Base-by-base conservation (phyloP, 2,888 invertebrate species). In the Perithous albicinctus region DNA sequence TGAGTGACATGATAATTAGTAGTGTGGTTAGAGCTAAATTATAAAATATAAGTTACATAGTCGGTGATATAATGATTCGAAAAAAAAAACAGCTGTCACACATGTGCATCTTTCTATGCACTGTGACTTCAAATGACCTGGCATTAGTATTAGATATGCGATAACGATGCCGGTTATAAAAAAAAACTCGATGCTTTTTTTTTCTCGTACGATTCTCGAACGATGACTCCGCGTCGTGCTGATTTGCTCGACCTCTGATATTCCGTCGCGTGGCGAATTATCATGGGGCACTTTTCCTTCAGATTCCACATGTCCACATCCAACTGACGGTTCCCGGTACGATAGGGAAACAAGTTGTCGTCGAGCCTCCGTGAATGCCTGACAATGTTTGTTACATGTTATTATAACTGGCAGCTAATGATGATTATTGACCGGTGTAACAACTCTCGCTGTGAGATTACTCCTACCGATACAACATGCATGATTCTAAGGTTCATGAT, bases 351-450 rank as follows among this genome's bases (percentile, higher is more conserved):
- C 75, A 59, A 59, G 64, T 51, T 61, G 51, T 54, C 66, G 20
- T 15, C 77, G 66, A 29, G 15, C 29, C 35, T 61, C 10, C 23
- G 78, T 41, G 66, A 72, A 56, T 54, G 73, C 23, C 61, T 23
- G 59, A n/a, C 46, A 67, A 54, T 74, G 61, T 78, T 75, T 75
- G 77, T 78, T 72, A 51, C 46, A 41, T 61, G 61, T 75, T 70
- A 73, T 75, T 80, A 76, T 67, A 48, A 51, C 23, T n/a, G n/a
- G n/a, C n/a, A n/a, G n/a, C 10, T n/a, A 38, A 20, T 35, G 79
- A 79, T 79, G 41, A 77, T 82, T 63, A 74, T 64, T 48, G 56
- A 69, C 26, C 63, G 46, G 32, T 61, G 32, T 43, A 23, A 51
- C 48, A 20, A 48, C n/a, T 48, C 35, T 35, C 18, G 20, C n/a